Percentiles rank a stretch among this genome's conserved stretches.
These are phyloP conservation scores for Uria aalge DNA, from an alignment of 2,113 vertebrate genomes.

Conservation along the genomic window DNA sequence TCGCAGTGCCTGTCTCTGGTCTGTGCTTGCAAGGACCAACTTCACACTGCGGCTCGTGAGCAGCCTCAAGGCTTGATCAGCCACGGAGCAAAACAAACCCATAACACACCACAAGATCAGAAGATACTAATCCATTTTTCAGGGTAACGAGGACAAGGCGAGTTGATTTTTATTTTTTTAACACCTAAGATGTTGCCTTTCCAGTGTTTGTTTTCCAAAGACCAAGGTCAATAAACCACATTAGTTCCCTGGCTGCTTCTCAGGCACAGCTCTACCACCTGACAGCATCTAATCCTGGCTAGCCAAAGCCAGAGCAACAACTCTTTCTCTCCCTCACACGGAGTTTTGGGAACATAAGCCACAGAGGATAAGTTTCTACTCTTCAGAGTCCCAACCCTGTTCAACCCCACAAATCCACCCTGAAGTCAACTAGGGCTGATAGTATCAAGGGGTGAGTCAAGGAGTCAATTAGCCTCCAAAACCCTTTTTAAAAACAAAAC, in stretches of 20 bases:
- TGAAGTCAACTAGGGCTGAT: neutral
- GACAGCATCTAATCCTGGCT: neutral
- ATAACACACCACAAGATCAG: rapidly evolving
- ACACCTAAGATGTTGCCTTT: neutral
- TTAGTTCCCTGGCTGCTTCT: neutral
- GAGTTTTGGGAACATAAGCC: neutral
- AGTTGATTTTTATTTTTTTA: neutral
- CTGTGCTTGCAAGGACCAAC: neutral
- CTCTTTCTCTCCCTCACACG: neutral
- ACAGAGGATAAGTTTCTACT: neutral
- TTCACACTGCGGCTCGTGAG: rapidly evolving
- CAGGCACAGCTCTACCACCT: neutral
- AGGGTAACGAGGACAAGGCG: rapidly evolving
- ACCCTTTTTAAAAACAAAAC: neutral
- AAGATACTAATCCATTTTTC: neutral
- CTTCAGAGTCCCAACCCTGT: neutral
- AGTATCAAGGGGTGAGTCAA: neutral
- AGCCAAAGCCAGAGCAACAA: neutral
- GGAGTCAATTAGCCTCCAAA: neutral
- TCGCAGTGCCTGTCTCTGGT: rapidly evolving
- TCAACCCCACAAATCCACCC: neutral
- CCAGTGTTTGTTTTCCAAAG: neutral
- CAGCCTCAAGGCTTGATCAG: neutral
- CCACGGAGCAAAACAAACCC: neutral
- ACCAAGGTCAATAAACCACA: rapidly evolving